phyloP scores from a whole-genome alignment of 1,140 invertebrate genomes.

The Drosophila sucinea region DNA sequence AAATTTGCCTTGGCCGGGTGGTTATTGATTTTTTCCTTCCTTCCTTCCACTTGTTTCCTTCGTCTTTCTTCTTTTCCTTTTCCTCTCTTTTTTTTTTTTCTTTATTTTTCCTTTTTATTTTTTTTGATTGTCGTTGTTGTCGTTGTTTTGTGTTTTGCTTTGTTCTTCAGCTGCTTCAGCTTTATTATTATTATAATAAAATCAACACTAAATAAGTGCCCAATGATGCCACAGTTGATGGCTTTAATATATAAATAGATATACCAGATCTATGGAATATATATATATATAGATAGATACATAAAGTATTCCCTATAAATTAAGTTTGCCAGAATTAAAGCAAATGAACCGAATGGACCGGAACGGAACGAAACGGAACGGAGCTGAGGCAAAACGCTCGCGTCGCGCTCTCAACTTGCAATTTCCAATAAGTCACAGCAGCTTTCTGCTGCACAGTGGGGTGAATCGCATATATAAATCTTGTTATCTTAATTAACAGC shows the following conservation, averaged over 20 bases:
- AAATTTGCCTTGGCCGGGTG: slow-evolving; percentile 59
- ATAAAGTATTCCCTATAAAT: neutral
- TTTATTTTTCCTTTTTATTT: slow-evolving; percentile 14
- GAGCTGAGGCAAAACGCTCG: neutral
- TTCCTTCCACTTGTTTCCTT: slow-evolving; percentile 20
- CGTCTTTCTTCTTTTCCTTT: slow-evolving; percentile 24
- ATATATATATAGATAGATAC: neutral
- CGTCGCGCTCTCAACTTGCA: slow-evolving; percentile 5
- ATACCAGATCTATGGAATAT: neutral
- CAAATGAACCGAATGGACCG: neutral
- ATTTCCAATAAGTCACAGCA: slow-evolving; percentile 10
- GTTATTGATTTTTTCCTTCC: slow-evolving; percentile 71
- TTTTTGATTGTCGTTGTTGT: slow-evolving; percentile 4
- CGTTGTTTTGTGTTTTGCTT: slow-evolving; percentile 11
- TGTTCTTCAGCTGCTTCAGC: slow-evolving; percentile 40
- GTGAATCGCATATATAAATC: neutral
- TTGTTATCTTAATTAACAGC: too few species aligned
- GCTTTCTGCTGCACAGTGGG: neutral
- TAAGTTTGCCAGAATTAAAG: neutral
- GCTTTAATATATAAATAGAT: slow-evolving; percentile 6
- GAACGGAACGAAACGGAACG: too few species aligned
- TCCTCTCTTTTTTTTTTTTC: neutral
- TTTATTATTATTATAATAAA: slow-evolving; percentile 76
- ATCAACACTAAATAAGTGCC: slow-evolving; percentile 49
- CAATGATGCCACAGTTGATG: slow-evolving; percentile 1